Conservation (phyloP, 2,797 vertebrate species). For the Bovichtus variegatus region DNA sequence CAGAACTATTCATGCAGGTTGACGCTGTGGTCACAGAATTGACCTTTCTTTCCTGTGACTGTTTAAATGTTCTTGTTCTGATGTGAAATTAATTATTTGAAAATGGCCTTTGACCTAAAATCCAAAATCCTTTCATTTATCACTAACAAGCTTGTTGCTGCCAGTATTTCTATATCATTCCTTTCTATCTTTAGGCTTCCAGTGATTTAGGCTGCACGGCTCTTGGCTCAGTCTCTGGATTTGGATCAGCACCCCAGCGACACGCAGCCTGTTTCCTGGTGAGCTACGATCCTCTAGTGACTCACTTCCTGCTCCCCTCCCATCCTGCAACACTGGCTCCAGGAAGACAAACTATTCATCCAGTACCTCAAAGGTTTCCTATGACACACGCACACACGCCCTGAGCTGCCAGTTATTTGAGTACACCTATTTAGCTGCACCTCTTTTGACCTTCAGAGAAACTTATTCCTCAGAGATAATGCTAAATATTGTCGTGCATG, state of each 20-base stretch:
- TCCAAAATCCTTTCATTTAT: background rate
- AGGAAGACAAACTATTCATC: conserved; percentile 69
- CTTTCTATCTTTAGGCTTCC: conserved; percentile 23
- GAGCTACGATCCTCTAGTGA: conserved; percentile 41
- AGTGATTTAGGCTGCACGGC: background rate
- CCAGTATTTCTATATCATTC: background rate
- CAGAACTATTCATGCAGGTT: background rate
- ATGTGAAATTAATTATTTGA: background rate
- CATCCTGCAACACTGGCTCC: conserved; percentile 71
- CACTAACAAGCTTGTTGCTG: background rate
- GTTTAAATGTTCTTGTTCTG: conserved; percentile 2
- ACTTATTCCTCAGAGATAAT: background rate
- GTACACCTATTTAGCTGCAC: background rate
- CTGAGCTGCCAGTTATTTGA: conserved; percentile 6
- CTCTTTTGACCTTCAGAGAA: background rate
- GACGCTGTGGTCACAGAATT: background rate
- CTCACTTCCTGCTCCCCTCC: conserved; percentile 75
- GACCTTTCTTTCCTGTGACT: conserved; percentile 7
- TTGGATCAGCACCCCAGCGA: conserved; percentile 37
- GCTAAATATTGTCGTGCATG: background rate
- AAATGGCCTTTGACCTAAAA: background rate
- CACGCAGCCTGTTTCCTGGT: conserved; percentile 58
- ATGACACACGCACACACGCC: conserved; percentile 18
- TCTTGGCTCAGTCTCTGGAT: conserved; percentile 5
- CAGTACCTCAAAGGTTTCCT: conserved; percentile 68